phyloP scores from a whole-genome alignment of 2,113 vertebrate genomes.

The Gila orcuttii region DNA sequence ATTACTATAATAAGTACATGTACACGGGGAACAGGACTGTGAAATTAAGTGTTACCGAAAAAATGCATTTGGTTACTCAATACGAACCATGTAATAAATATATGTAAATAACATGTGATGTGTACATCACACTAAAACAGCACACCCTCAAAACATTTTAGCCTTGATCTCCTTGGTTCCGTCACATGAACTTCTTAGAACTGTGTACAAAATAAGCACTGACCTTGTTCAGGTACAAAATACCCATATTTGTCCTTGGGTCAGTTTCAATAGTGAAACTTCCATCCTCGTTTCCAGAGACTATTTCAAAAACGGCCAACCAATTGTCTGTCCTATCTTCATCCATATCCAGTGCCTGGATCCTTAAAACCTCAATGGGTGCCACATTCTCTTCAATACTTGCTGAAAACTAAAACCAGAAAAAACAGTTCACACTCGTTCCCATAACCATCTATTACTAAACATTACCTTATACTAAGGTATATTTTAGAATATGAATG shows the following conservation, averaged over 20 bases:
- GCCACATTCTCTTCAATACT: slow-evolving; percentile 55
- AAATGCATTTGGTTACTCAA: not conserved
- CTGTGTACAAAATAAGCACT: not conserved
- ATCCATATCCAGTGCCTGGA: slow-evolving; percentile 80
- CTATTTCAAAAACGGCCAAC: slow-evolving; percentile 79
- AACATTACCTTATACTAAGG: no score
- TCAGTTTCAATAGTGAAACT: slow-evolving; percentile 82
- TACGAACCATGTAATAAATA: not conserved
- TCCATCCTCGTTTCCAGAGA: slow-evolving; percentile 82
- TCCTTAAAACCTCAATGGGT: slow-evolving; percentile 71
- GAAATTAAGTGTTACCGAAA: no score
- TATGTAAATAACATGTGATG: not conserved
- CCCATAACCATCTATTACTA: no score
- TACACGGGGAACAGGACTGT: no score
- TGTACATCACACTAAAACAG: not conserved
- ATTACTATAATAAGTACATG: no score
- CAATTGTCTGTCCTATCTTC: slow-evolving; percentile 83
- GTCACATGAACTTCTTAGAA: not conserved
- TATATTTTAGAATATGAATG: no score
- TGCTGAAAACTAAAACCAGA: slow-evolving; percentile 42
- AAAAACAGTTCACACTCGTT: no score
- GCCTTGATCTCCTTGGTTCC: not conserved
- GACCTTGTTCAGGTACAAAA: slow-evolving; percentile 75
- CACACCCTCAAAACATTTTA: not conserved
- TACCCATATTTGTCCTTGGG: slow-evolving; percentile 80